Conservation (phyloP, 2,113 vertebrate species). For the Anhinga anhinga region DNA sequence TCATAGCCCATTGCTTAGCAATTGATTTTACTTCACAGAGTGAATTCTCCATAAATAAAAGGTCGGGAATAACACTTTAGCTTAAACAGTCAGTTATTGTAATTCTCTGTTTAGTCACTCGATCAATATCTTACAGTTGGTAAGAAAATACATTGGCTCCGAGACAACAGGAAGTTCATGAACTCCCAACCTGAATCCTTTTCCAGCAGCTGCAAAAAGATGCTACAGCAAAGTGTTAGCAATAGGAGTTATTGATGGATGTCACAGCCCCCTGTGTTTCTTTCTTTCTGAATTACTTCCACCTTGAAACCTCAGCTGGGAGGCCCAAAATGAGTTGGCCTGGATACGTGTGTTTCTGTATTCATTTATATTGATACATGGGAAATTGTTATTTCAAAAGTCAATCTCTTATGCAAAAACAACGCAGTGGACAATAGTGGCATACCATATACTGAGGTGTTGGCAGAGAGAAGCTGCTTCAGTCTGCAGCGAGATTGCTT, state of each 20-base stretch:
- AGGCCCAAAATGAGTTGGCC: background rate
- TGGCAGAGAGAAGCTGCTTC: background rate
- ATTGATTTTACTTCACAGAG: constrained; percentile 48
- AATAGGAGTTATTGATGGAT: background rate
- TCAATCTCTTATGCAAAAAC: background rate
- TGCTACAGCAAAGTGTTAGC: background rate
- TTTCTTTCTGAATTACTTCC: background rate
- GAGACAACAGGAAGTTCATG: background rate
- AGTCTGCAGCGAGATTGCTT: background rate
- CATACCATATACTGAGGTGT: background rate
- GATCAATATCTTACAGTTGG: background rate
- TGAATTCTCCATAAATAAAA: background rate
- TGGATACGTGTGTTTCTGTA: background rate
- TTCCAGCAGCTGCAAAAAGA: background rate
- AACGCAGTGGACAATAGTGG: background rate
- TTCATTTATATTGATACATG: background rate
- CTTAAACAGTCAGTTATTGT: background rate
- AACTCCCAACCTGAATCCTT: background rate
- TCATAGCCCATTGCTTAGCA: background rate
- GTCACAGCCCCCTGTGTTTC: background rate
- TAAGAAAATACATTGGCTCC: background rate
- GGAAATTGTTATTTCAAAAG: background rate
- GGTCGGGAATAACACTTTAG: background rate
- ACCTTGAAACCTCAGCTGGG: background rate
- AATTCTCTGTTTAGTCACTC: background rate